Evolutionary conservation across 2,888 invertebrate genomes (phyloP).

Genomic region (Unio delphinus): DNA sequence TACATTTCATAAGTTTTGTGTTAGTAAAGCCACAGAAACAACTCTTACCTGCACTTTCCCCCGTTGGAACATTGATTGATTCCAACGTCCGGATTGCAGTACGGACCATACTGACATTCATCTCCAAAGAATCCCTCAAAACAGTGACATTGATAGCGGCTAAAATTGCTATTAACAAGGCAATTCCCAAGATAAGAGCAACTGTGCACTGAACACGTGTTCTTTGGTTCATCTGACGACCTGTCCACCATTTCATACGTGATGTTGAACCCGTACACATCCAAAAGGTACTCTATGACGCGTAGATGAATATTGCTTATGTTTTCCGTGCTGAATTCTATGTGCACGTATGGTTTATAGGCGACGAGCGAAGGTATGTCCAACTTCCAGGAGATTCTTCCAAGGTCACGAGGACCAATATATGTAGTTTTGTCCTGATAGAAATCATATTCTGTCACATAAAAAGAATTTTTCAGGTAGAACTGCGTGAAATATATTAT

Average conservation of each 20-base stretch:
- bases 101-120: slow-evolving; percentile 86
- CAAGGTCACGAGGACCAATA: slow-evolving; percentile 50
- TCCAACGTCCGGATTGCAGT: slow-evolving; percentile 80
- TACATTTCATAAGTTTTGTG: no score
- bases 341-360: slow-evolving; percentile 82
- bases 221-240: slow-evolving; percentile 37
- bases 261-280: slow-evolving; percentile 93
- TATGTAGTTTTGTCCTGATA: slow-evolving; percentile 48
- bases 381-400: slow-evolving; percentile 54
- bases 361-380: slow-evolving; percentile 66
- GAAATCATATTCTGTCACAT: slow-evolving; percentile 60
- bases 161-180: slow-evolving; percentile 80
- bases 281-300: slow-evolving; percentile 84
- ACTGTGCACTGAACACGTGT: slow-evolving; percentile 81
- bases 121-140: slow-evolving; percentile 85
- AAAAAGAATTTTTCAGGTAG: slow-evolving; percentile 76
- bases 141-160: slow-evolving; percentile 76
- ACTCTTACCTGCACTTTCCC: slow-evolving; percentile 85
- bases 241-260: slow-evolving; percentile 85
- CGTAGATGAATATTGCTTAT: slow-evolving; percentile 80
- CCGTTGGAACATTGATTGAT: slow-evolving; percentile 83
- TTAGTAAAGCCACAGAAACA: no score
- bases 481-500: slow-evolving; percentile 90
- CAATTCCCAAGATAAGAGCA: slow-evolving; percentile 92
- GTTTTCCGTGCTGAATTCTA: slow-evolving; percentile 80